Conservation (phyloP, 2,113 vertebrate species). For the Rhombomys opimus region DNA sequence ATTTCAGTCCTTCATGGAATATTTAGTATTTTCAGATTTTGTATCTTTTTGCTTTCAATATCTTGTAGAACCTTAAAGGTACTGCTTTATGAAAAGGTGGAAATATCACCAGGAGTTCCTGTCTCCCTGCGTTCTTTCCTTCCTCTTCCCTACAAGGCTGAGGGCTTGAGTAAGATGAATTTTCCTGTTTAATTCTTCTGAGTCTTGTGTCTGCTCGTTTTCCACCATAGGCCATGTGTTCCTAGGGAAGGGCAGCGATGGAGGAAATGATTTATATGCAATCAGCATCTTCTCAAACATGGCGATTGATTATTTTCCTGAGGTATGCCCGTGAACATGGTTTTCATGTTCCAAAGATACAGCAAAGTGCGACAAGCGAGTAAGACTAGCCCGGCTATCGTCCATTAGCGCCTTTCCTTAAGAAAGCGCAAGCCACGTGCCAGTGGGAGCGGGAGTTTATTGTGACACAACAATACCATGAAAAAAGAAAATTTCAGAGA, state of each 20-base stretch:
- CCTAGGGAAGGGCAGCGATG: not conserved
- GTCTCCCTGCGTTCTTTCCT: not conserved
- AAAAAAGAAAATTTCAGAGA: constrained; percentile 69
- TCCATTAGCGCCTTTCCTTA: constrained; percentile 38
- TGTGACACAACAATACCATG: constrained; percentile 63
- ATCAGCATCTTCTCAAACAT: constrained; percentile 72
- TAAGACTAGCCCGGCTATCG: constrained; percentile 53
- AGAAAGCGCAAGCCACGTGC: constrained; percentile 59
- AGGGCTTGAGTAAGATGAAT: not conserved
- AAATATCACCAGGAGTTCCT: not conserved
- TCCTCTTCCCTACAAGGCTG: not conserved
- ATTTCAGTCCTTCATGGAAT: not conserved
- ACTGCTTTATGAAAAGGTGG: not conserved
- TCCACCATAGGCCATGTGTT: not conserved
- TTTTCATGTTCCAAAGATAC: constrained; percentile 72
- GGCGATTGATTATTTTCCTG: constrained; percentile 75
- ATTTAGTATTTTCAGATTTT: constrained; percentile 9
- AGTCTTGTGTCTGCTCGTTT: not conserved
- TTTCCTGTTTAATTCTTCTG: not conserved
- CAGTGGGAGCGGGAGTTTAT: constrained; percentile 59
- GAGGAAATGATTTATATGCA: not conserved
- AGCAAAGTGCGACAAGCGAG: constrained; percentile 66
- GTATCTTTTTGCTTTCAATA: constrained; percentile 8
- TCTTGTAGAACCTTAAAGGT: not conserved
- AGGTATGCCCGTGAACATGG: constrained; percentile 58